Conservation (phyloP, 2,888 invertebrate genomes). For the Mimachlamys varia region DNA sequence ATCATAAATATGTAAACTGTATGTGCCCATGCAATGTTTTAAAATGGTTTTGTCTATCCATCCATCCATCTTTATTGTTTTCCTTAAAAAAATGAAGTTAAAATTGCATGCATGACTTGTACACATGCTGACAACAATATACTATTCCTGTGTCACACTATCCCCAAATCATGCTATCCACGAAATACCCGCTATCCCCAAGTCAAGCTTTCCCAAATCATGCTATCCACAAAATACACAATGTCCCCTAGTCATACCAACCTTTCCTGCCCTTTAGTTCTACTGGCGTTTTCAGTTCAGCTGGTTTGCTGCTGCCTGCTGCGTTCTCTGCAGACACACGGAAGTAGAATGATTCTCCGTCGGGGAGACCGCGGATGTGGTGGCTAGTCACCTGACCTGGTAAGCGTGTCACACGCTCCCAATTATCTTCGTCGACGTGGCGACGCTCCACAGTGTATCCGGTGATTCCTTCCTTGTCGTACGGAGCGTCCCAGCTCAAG, state of each 20-base stretch:
- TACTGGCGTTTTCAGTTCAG: constrained; percentile 73
- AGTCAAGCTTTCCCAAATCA: no score
- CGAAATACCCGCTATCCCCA: no score
- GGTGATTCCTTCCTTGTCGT: constrained; percentile 76
- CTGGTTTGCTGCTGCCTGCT: constrained; percentile 74
- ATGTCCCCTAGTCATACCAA: constrained; percentile 43
- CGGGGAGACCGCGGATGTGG: constrained; percentile 68
- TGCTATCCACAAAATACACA: no score
- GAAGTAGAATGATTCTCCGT: constrained; percentile 88
- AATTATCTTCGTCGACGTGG: constrained; percentile 88
- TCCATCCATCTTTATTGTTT: background rate
- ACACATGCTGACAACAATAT: background rate
- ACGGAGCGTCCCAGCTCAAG: constrained; percentile 74
- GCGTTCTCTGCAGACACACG: constrained; percentile 91
- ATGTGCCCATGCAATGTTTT: background rate
- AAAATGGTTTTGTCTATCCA: background rate
- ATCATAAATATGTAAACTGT: no score
- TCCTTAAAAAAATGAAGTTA: background rate
- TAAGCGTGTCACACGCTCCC: constrained; percentile 83
- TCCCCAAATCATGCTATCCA: constrained; percentile 56
- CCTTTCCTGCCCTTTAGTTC: constrained; percentile 74
- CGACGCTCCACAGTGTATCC: constrained; percentile 79
- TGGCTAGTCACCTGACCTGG: constrained; percentile 67
- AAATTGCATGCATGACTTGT: background rate
- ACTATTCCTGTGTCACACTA: no score